Conservation (phyloP, 2,797 vertebrate genomes). For the Silurus aristotelis region DNA sequence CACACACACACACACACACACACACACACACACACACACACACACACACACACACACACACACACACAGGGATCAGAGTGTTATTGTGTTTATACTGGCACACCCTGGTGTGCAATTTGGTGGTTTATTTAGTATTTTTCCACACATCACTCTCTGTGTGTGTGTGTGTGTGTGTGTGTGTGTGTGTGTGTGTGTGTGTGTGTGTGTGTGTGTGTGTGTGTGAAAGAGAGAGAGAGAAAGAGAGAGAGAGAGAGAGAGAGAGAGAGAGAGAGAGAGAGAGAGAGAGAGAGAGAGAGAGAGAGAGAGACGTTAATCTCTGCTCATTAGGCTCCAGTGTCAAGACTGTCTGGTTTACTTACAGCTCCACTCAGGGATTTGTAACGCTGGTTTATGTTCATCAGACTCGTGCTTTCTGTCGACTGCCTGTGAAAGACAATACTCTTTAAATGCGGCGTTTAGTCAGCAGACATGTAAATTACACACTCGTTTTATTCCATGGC, state of each 20-base stretch:
- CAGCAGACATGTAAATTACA: background rate
- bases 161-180: too few species aligned
- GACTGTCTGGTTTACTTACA: constrained; percentile 36
- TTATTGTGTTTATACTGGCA: constrained; percentile 70
- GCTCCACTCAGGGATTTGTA: constrained; percentile 21
- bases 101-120: constrained; percentile 69
- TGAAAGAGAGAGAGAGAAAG: background rate
- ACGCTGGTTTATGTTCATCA: constrained; percentile 1
- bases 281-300: constrained; percentile 10
- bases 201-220: too few species aligned
- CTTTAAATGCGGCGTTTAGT: background rate
- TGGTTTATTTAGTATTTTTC: constrained; percentile 68
- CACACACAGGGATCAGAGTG: constrained; percentile 33
- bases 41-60: constrained; percentile 1
- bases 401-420: background rate
- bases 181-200: too few species aligned
- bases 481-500: background rate
- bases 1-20: constrained; percentile 19
- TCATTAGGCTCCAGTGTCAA: constrained; percentile 56
- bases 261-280: background rate
- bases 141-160: constrained; percentile 55
- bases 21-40: background rate
- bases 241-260: background rate
- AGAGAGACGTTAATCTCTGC: constrained; percentile 56
- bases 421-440: background rate